These are phyloP conservation scores for Sphinx pinastri DNA, from an alignment of 2,888 invertebrate species.

Conservation along the genomic window DNA sequence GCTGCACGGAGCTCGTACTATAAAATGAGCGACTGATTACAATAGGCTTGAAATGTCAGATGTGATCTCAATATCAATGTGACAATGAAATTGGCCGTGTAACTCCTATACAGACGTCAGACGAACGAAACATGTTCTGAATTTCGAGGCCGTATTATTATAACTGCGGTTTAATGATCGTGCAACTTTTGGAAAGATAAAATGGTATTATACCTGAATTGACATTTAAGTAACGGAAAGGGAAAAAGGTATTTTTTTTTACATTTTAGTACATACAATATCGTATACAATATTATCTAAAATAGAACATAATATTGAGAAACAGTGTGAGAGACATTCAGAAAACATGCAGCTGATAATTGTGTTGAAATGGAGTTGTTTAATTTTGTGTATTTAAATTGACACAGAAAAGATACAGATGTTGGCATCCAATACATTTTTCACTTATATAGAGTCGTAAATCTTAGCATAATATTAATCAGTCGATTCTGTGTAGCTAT, in stretches of 20 bases:
- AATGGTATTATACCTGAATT: background rate
- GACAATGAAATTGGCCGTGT: conserved; percentile 33
- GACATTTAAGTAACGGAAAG: background rate
- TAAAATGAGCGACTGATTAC: conserved; percentile 44
- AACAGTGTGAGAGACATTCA: too few species aligned
- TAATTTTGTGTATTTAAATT: too few species aligned
- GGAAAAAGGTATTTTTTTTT: background rate
- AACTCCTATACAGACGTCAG: conserved; percentile 23
- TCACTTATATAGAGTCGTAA: too few species aligned
- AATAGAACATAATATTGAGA: too few species aligned
- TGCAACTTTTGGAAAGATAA: conserved; percentile 21
- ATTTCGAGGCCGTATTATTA: conserved; percentile 9
- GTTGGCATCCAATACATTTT: too few species aligned
- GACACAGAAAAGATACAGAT: too few species aligned
- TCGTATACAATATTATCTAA: background rate
- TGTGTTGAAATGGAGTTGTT: too few species aligned
- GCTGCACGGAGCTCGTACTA: conserved; percentile 49
- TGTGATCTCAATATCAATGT: conserved; percentile 41
- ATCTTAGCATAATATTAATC: too few species aligned
- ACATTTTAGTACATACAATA: background rate
- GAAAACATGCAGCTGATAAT: too few species aligned
- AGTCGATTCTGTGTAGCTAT: too few species aligned
- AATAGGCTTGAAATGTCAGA: conserved; percentile 46
- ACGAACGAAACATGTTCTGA: conserved; percentile 31
- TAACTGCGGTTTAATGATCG: conserved; percentile 3